phyloP scores from a whole-genome alignment of 2,113 vertebrate species.

The Oreocharis arfaki region DNA sequence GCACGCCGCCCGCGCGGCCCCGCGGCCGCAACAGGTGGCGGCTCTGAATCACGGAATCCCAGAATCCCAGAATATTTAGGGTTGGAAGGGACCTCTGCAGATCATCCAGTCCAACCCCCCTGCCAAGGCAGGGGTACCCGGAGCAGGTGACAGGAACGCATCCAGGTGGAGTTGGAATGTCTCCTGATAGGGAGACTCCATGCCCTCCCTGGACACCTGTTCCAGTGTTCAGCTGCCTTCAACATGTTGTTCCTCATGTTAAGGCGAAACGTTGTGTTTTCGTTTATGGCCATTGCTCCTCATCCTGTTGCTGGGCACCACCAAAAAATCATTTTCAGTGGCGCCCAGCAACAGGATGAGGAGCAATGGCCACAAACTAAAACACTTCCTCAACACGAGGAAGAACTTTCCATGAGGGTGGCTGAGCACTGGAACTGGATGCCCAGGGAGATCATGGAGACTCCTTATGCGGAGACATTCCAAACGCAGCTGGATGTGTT shows the following conservation, averaged over 20 bases:
- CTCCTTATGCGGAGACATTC: neutral
- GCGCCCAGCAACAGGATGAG: neutral
- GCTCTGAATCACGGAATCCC: neutral
- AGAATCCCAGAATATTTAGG: neutral
- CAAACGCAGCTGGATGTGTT: accelerated
- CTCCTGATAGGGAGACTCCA: neutral
- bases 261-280: neutral
- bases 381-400: neutral
- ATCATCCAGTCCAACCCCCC: neutral
- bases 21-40: neutral
- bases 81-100: neutral
- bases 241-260: neutral
- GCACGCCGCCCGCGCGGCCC: neutral
- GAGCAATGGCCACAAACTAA: neutral
- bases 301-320: neutral
- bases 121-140: neutral
- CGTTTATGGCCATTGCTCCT: neutral
- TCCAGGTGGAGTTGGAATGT: neutral
- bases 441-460: neutral
- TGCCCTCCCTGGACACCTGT: neutral
- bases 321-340: neutral
- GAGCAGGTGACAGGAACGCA: neutral
- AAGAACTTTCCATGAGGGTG: neutral
- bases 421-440: neutral
- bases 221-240: neutral